phyloP scores from a whole-genome alignment of 2,113 vertebrate species.

The Lynx canadensis region DNA sequence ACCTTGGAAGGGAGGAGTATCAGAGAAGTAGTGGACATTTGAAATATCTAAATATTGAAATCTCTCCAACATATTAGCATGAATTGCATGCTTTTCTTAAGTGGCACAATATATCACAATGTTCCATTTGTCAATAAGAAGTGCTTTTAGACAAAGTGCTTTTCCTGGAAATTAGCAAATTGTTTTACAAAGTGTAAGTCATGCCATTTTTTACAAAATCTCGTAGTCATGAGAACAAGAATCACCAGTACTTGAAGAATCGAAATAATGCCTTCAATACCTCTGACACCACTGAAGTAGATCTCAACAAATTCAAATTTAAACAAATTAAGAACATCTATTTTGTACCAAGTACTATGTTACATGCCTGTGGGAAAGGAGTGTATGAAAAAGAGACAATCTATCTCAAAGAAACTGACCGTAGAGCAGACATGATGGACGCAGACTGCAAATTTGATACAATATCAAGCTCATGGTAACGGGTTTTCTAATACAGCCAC shows the following conservation, averaged over 20 bases:
- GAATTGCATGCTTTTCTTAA: constrained; percentile 3
- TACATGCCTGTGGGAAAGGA: background rate
- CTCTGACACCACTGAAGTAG: background rate
- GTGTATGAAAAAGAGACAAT: background rate
- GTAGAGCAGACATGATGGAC: background rate
- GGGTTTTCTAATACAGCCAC: background rate
- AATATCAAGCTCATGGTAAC: background rate
- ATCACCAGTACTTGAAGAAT: background rate
- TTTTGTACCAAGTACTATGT: background rate
- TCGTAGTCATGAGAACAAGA: background rate
- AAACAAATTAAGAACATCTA: background rate
- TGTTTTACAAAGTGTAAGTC: background rate
- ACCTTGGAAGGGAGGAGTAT: background rate
- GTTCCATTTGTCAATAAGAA: constrained; percentile 41
- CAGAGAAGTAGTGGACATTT: background rate
- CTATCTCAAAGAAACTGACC: background rate
- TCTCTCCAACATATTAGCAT: constrained; percentile 18
- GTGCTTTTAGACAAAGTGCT: constrained; percentile 50
- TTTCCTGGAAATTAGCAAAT: constrained; percentile 60
- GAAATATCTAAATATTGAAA: constrained; percentile 32
- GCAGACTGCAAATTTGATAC: too few relatives aligned
- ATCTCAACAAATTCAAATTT: background rate
- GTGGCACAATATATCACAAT: background rate
- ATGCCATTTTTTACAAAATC: background rate
- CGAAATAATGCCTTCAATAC: background rate